Conservation (phyloP, 2,797 vertebrate species). For the Poeciliopsis infans region DNA sequence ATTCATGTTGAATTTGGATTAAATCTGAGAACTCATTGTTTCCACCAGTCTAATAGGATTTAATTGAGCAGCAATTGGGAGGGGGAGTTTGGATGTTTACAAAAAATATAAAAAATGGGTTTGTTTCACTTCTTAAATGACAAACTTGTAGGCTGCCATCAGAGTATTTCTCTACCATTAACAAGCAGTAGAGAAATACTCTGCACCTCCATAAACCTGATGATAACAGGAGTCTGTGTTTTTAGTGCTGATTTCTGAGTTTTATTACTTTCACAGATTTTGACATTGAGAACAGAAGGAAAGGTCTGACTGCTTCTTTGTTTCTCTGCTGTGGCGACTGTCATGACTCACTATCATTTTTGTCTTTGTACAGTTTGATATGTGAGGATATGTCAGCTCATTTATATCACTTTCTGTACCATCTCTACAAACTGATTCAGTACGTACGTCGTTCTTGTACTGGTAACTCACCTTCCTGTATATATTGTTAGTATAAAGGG, state of each 20-base stretch:
- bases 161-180: not conserved
- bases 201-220: not conserved
- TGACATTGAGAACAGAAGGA: not conserved
- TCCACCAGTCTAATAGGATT: not conserved
- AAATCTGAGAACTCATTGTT: not conserved
- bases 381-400: not conserved
- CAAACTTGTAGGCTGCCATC: not conserved
- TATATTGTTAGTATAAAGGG: conserved; percentile 68
- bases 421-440: conserved; percentile 17
- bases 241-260: not conserved
- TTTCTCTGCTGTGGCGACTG: not conserved
- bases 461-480: conserved; percentile 76
- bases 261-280: not conserved
- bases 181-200: not conserved
- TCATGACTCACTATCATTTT: not conserved
- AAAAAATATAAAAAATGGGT: not conserved
- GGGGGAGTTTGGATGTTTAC: not conserved
- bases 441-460: conserved; percentile 67
- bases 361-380: not conserved
- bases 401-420: not conserved
- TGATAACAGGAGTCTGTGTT: not conserved
- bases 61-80: not conserved
- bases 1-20: not conserved
- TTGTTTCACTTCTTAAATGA: not conserved
- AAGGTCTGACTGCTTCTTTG: not conserved